These are phyloP conservation scores for Tenthredo scrophulariae DNA, from an alignment of 2,888 invertebrate genomes.

Conservation along the genomic window DNA sequence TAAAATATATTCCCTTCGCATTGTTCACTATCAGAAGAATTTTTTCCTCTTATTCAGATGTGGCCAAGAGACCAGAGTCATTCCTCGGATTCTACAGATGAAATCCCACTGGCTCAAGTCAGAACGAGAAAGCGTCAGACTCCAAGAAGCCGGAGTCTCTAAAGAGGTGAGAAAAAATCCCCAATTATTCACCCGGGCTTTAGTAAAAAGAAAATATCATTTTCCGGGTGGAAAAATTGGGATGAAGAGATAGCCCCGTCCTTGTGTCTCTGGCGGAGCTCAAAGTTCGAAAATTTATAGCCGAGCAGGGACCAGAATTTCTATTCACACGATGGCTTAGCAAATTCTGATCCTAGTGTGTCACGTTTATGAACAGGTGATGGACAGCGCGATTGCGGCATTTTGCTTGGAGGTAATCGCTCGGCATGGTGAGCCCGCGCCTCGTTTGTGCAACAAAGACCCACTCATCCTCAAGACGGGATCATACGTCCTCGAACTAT, in stretches of 20 bases:
- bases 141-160: slow-evolving; percentile 96
- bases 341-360: not conserved
- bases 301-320: not conserved
- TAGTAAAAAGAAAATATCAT: not conserved
- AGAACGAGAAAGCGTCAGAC: slow-evolving; percentile 92
- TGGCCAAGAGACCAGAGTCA: slow-evolving; percentile 98
- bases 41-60: slow-evolving; percentile 81
- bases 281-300: not conserved
- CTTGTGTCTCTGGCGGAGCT: not conserved
- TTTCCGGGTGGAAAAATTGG: not conserved
- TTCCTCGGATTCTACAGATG: slow-evolving; percentile 97
- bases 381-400: slow-evolving; percentile 97
- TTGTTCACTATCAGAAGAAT: not conserved
- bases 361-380: slow-evolving; percentile 79
- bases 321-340: not conserved
- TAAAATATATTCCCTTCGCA: not conserved
- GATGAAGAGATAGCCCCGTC: not conserved
- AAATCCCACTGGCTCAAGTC: slow-evolving; percentile 97
- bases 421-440: slow-evolving; percentile 96
- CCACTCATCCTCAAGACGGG: slow-evolving; percentile 98
- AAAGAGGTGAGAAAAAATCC: slow-evolving; percentile 82
- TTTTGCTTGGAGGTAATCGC: slow-evolving; percentile 98
- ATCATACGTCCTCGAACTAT: slow-evolving; percentile 94
- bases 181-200: not conserved
- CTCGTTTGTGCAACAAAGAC: slow-evolving; percentile 98